A percentile compares a stretch with the other conserved stretches of the same genome.
phyloP scores from a whole-genome alignment of 2,888 invertebrate genomes.

The Eustalomyia histrio region DNA sequence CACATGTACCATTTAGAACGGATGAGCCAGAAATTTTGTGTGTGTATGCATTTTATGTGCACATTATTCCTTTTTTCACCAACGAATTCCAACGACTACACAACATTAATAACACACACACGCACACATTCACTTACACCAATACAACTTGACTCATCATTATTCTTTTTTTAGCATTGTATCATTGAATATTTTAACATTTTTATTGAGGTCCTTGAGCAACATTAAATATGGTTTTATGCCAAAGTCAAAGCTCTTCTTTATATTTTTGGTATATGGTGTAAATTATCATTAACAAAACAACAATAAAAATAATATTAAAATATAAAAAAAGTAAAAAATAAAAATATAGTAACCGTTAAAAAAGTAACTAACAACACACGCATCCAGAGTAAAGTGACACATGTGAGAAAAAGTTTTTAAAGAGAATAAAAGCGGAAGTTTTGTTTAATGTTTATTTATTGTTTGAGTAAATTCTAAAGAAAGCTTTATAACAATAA shows the following conservation, averaged over 20 bases:
- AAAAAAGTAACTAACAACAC: slow-evolving; percentile 17
- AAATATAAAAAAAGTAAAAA: slow-evolving; percentile 32
- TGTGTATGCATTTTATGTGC: slow-evolving; percentile 58
- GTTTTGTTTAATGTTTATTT: not conserved
- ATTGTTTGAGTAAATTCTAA: slow-evolving; percentile 12
- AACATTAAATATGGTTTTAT: slow-evolving; percentile 49
- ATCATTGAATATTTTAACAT: slow-evolving; percentile 43
- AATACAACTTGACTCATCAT: slow-evolving; percentile 13
- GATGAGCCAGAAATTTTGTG: slow-evolving; percentile 34
- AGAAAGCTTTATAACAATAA: slow-evolving; percentile 28
- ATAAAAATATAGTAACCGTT: slow-evolving; percentile 1
- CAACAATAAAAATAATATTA: slow-evolving; percentile 29
- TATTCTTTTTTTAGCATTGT: slow-evolving; percentile 42
- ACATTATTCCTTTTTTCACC: slow-evolving; percentile 35
- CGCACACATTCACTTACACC: not conserved
- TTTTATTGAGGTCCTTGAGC: slow-evolving; percentile 53
- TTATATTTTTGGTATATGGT: slow-evolving; percentile 33
- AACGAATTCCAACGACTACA: slow-evolving; percentile 38
- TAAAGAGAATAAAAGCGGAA: slow-evolving; percentile 5
- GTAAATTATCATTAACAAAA: slow-evolving; percentile 45
- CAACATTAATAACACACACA: not conserved
- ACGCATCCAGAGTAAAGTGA: not conserved
- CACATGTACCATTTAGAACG: slow-evolving; percentile 5
- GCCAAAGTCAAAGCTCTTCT: slow-evolving; percentile 60
- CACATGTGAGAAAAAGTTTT: slow-evolving; percentile 6